Evolutionary conservation across 2,888 invertebrate species (phyloP).

Genomic region (Lasius platythorax): DNA sequence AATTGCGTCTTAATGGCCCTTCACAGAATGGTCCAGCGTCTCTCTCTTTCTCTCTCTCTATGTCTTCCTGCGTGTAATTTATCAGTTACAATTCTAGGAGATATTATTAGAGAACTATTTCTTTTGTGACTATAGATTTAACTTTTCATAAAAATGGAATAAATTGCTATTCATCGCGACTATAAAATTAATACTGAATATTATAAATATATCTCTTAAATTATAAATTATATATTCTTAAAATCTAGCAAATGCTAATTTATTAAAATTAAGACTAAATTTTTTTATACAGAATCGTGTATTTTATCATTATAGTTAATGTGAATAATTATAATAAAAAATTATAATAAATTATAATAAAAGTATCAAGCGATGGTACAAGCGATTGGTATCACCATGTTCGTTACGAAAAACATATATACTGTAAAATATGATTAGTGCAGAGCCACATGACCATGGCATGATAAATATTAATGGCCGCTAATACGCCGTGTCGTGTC

Average conservation of each 20-base stretch:
- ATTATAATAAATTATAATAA: background rate
- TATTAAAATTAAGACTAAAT: conserved; percentile 6
- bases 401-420: conserved; percentile 28
- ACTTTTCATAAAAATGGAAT: conserved; percentile 2
- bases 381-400: background rate
- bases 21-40: background rate
- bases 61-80: background rate
- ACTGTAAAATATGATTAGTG: conserved; percentile 37
- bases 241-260: background rate
- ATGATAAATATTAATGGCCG: conserved; percentile 52
- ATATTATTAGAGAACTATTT: background rate
- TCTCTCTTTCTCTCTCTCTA: background rate
- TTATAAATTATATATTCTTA: background rate
- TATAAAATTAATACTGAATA: too few relatives aligned
- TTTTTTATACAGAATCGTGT: background rate
- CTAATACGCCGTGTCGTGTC: conserved; percentile 44
- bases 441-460: conserved; percentile 16
- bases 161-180: background rate
- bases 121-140: background rate
- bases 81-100: background rate
- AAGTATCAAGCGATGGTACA: background rate
- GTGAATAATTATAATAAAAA: conserved; percentile 21
- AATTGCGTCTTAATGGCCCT: background rate
- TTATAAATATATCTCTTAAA: background rate
- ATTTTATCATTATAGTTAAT: background rate